These are phyloP conservation scores for Calliopsis andreniformis DNA, from an alignment of 1,140 invertebrate species.

Conservation along the genomic window DNA sequence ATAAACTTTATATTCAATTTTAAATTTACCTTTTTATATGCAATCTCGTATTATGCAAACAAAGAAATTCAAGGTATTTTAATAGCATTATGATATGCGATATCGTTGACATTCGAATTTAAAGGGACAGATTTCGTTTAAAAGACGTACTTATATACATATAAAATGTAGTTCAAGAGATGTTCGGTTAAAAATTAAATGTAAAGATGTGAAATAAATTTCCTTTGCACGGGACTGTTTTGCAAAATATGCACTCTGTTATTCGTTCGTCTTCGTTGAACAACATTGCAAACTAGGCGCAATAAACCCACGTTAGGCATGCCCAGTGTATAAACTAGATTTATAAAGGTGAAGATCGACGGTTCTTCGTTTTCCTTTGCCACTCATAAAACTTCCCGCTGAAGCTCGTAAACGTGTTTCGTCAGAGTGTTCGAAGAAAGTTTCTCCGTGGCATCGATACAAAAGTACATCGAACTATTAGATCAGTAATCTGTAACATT, in stretches of 20 bases:
- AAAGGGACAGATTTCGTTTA: neutral
- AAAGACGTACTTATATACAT: too few relatives aligned
- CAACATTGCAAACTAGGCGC: neutral
- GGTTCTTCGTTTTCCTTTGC: constrained; percentile 6
- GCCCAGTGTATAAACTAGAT: neutral
- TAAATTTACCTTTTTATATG: neutral
- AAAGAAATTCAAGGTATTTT: neutral
- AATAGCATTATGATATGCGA: neutral
- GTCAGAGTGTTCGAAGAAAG: constrained; percentile 1
- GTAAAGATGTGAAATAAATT: too few relatives aligned
- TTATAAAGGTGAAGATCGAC: neutral
- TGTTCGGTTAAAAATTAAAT: too few relatives aligned
- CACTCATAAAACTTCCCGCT: constrained; percentile 23
- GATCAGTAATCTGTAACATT: neutral
- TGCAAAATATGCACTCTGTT: neutral
- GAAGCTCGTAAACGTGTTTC: constrained; percentile 8
- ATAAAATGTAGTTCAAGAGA: too few relatives aligned
- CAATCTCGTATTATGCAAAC: neutral
- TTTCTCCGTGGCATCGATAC: constrained; percentile 10
- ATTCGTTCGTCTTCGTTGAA: neutral
- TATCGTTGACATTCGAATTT: neutral
- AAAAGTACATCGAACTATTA: neutral
- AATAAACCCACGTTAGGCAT: neutral
- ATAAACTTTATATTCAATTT: neutral
- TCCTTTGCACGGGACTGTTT: too few relatives aligned